A percentile compares a stretch with the other conserved stretches of the same genome.
Evolutionary conservation across 2,797 vertebrate species (phyloP).

Genomic region (Anniella stebbinsi): DNA sequence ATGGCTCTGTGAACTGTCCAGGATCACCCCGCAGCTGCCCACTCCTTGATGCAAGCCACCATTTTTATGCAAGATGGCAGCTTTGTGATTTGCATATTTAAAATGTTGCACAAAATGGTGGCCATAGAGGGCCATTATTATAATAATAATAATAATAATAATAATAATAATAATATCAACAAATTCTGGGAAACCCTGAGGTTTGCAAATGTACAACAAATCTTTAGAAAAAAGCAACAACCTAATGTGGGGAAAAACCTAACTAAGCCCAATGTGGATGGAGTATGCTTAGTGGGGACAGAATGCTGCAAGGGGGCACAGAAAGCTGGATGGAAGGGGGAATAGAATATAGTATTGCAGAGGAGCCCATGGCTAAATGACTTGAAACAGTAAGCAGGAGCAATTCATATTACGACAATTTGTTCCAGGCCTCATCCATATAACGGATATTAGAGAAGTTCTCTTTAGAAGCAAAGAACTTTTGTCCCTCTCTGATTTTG

Average conservation of each 20-base stretch:
- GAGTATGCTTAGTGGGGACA: neutral
- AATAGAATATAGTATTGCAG: neutral
- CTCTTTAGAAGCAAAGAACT: neutral
- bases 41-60: too few species aligned
- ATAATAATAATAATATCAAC: neutral
- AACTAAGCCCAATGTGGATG: neutral
- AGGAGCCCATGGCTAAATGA: neutral
- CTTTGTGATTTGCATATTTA: too few species aligned
- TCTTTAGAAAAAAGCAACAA: neutral
- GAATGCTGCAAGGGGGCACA: neutral
- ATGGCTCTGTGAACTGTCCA: too few species aligned
- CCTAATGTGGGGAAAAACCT: neutral
- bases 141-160: too few species aligned
- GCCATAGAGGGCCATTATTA: too few species aligned
- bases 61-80: too few species aligned
- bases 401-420: neutral
- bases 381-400: neutral
- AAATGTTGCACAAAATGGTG: too few species aligned
- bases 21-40: too few species aligned
- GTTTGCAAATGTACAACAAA: too few species aligned
- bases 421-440: too few species aligned
- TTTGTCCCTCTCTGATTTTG: neutral
- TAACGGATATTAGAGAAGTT: neutral
- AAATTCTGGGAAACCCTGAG: too few species aligned
- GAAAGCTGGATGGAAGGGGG: neutral